Evolutionary conservation across 2,888 invertebrate genomes (phyloP), one percentile per base, ranked within the genome.

Genomic region (Euphydryas editha): DNA sequence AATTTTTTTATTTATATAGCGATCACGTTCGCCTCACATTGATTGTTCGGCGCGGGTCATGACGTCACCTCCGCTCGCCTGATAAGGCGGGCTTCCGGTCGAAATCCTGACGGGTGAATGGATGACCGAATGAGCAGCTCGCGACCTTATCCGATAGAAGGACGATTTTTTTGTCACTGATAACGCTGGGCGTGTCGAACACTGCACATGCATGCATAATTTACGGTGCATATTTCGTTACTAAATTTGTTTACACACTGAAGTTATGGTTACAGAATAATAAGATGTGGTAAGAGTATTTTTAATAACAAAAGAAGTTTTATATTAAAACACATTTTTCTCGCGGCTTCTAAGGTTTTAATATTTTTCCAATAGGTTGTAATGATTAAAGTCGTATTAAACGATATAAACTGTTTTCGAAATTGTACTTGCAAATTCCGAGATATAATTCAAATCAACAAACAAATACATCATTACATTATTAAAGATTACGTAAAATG

Each of bases 51-150:
- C 68, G 85, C 82, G 78, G 72, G 64, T 72, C 17, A 75, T 90
- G 89, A 88, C 90, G 91, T 92, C 90, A 92, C 82, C 83, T 90
- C 90, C 90, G 86, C 74, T 74, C 78, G 81, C 87, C 83, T 86
- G 91, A 91, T 91, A 92, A 91, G 90, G 88, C 76, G 76, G 77
- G 83, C 87, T 91, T 91, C 92, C 91, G 90, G 86, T 83, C 84
- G 74, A 86, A 87, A 86, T 88, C 87, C 88, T 84, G 73, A 68
- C 62, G 73, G 72, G 70, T 75, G 78, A 76, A 76, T 73, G 77
- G 75, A 63, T 76, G 77, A 76, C 73, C 74, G 78, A 77, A 73
- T 73, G 77, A 76, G 72, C 76, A 72, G 59, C 59, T 59, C 65
- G 70, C 69, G 79, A 78, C 83, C 84, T 83, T 83, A 81, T 79